A percentile compares a stretch with the other conserved stretches of the same genome.
Evolutionary conservation across 2,888 invertebrate genomes (phyloP).

Genomic region (Monochamus alternatus): DNA sequence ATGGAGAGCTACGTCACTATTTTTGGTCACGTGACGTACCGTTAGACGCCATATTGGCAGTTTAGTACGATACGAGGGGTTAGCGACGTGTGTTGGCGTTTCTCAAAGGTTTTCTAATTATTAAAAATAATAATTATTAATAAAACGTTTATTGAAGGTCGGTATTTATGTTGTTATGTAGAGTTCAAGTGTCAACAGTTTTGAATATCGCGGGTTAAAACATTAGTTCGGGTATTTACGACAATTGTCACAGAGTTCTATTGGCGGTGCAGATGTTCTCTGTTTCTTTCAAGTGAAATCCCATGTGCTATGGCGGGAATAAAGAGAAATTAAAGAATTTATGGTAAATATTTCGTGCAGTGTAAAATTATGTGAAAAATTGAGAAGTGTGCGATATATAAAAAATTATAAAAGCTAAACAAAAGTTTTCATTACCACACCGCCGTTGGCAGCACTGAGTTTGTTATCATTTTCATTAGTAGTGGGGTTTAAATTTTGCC

Average conservation of each 20-base stretch:
- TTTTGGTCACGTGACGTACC: constrained; percentile 74
- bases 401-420: constrained; percentile 34
- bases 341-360: constrained; percentile 57
- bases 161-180: constrained; percentile 43
- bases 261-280: constrained; percentile 71
- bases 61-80: constrained; percentile 72
- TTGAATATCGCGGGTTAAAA: constrained; percentile 69
- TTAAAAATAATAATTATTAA: constrained; percentile 50
- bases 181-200: constrained; percentile 57
- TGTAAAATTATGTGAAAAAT: constrained; percentile 31
- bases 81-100: constrained; percentile 69
- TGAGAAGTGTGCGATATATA: constrained; percentile 1
- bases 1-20: constrained; percentile 71
- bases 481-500: constrained; percentile 57
- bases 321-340: constrained; percentile 54
- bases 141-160: constrained; percentile 38
- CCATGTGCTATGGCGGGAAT: constrained; percentile 65
- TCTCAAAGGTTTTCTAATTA: constrained; percentile 54
- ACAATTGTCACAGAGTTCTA: constrained; percentile 69
- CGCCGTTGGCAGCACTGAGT: constrained; percentile 59
- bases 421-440: constrained; percentile 55
- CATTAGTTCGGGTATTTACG: constrained; percentile 70
- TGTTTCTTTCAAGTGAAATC: constrained; percentile 66
- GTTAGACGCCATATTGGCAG: constrained; percentile 76
- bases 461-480: constrained; percentile 63